These are phyloP conservation scores for Telmatochromis bifrenatus DNA, from an alignment of 2,113 vertebrate genomes.

Conservation along the genomic window DNA sequence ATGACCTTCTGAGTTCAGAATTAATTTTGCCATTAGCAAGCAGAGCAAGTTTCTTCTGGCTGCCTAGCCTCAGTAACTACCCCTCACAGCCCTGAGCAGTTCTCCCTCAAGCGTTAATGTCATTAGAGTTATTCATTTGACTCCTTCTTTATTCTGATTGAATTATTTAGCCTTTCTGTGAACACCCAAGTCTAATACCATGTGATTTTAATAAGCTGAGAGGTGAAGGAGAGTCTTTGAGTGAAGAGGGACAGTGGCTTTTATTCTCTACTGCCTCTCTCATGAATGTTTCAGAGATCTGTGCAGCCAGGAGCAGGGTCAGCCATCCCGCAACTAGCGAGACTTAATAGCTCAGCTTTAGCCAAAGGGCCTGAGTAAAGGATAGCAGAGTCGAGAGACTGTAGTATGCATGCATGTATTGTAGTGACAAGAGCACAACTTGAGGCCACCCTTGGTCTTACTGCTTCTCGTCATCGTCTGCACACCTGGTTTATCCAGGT, in stretches of 20 bases:
- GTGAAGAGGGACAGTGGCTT: constrained; percentile 46
- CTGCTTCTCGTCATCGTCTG: neutral
- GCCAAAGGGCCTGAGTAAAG: neutral
- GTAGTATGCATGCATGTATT: neutral
- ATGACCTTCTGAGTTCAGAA: constrained; percentile 37
- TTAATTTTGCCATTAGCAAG: constrained; percentile 53
- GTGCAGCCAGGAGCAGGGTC: constrained; percentile 33
- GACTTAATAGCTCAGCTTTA: constrained; percentile 27
- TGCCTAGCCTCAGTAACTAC: constrained; percentile 28
- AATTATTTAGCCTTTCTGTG: constrained; percentile 70
- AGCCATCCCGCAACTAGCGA: constrained; percentile 22
- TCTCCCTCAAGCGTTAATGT: constrained; percentile 64
- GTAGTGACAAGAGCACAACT: neutral
- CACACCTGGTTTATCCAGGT: constrained; percentile 48
- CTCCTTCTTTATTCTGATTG: constrained; percentile 69
- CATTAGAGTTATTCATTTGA: constrained; percentile 73
- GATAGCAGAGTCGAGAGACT: neutral
- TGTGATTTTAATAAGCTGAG: constrained; percentile 75
- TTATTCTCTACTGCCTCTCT: constrained; percentile 54
- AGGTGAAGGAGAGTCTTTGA: constrained; percentile 57
- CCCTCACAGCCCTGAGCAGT: constrained; percentile 30
- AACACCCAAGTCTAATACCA: constrained; percentile 68
- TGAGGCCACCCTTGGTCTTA: neutral
- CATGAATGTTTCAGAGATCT: constrained; percentile 64
- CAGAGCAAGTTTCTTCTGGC: constrained; percentile 25